These are phyloP conservation scores for Orientallactaga sibirica DNA, from an alignment of 2,797 vertebrate genomes.

Conservation along the genomic window DNA sequence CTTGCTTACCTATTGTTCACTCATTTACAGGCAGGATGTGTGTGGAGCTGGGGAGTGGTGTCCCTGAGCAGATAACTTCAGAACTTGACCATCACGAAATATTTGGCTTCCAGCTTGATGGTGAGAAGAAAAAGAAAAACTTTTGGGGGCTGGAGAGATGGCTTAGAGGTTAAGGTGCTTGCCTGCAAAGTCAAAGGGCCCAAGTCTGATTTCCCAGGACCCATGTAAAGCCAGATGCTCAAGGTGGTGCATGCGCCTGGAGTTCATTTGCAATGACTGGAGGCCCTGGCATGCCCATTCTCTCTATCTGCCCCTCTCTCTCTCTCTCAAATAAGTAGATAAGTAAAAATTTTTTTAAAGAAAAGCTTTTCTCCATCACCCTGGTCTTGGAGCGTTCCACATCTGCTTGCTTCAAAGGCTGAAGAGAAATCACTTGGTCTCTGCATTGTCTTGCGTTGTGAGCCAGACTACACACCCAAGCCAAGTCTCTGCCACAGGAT, in stretches of 20 bases:
- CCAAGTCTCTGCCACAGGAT: neutral
- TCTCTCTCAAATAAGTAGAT: too few species aligned
- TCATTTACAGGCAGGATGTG: neutral
- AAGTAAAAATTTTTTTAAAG: neutral
- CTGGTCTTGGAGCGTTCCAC: neutral
- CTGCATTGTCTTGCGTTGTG: neutral
- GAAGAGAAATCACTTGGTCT: neutral
- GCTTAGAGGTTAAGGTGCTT: too few species aligned
- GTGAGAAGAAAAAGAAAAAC: conserved; percentile 27
- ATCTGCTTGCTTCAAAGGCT: neutral
- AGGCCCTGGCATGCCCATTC: too few species aligned
- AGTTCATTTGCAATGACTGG: too few species aligned
- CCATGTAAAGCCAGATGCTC: too few species aligned
- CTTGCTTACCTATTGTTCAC: neutral
- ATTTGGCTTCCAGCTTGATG: neutral
- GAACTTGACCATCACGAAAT: neutral
- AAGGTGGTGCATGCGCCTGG: too few species aligned
- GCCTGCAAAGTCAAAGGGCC: too few species aligned
- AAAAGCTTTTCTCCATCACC: neutral
- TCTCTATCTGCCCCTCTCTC: too few species aligned
- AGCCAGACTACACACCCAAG: neutral
- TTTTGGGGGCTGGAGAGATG: too few species aligned
- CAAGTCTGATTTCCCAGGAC: too few species aligned
- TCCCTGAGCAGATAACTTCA: neutral
- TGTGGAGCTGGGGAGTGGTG: neutral